Evolutionary conservation across 2,113 vertebrate genomes (phyloP), one percentile per base, ranked within the genome.

Genomic region (Oryzias woworae): DNA sequence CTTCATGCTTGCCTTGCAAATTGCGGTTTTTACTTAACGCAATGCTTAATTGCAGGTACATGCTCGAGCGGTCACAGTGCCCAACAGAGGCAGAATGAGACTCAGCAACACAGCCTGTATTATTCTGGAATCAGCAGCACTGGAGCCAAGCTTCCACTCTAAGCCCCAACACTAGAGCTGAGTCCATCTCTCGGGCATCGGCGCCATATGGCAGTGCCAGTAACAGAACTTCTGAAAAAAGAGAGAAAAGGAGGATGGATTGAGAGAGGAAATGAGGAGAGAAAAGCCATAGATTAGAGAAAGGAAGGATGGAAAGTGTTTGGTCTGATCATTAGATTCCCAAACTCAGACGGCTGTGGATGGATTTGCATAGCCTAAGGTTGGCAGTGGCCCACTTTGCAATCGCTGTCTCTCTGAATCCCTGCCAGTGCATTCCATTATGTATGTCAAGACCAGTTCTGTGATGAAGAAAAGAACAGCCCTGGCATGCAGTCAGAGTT

Each of bases 341-440:
- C 82, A 76, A 87, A 84, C 68, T 85, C 82, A 78, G 77, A 69
- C 54, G 76, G 71, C 74, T 78, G 82, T 47, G 58, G 76, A 71
- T 80, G 82, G 84, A 89, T 91, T 90, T 88, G 88, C 88, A 87
- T 87, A 84, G 90, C 88, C 88, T 78, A 31, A 62, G 87, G 85
- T 88, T 90, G 88, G 85, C 82, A 75, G 71, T 88, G 85, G 80
- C 87, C 83, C 90, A 87, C 87, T 88, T 85, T 81, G 66, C 82
- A 70, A 69, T 80, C 49, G 47, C 81, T 53, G 82, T 84, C 85
- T 87, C 69, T 81, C 78, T 87, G 78, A 85, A 69, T 73, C 74
- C 52, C 74, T 80, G 86, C 85, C 87, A 88, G 83, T 81, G 81
- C 80, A 87, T 89, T 88, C 86, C 80, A 81, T 89, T 88, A 90